Conservation (phyloP, 2,888 invertebrate genomes). For the Philereme vetulata region DNA sequence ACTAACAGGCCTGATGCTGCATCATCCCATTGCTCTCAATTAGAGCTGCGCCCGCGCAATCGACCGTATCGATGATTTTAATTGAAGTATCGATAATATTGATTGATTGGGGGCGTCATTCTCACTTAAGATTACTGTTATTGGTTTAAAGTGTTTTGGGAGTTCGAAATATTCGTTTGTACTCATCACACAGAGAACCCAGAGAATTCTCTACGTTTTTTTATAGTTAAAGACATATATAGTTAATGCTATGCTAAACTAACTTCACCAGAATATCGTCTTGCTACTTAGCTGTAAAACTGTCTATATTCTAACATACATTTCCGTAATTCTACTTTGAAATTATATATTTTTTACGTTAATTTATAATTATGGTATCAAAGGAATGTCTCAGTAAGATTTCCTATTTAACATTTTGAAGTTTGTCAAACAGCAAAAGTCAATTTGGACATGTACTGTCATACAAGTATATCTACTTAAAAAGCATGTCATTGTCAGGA, state of each 20-base stretch:
- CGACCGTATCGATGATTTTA: conserved; percentile 63
- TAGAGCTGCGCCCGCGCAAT: conserved; percentile 61
- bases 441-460: conserved; percentile 37
- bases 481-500: conserved; percentile 46
- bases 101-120: conserved; percentile 70
- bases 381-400: background rate
- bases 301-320: too few relatives aligned
- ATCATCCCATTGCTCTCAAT: conserved; percentile 56
- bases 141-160: conserved; percentile 18
- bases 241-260: too few relatives aligned
- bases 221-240: background rate
- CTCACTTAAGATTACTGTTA: conserved; percentile 30
- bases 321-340: too few relatives aligned
- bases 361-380: too few relatives aligned
- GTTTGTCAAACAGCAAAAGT: conserved; percentile 41
- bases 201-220: background rate
- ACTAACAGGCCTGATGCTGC: conserved; percentile 35
- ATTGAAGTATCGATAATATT: conserved; percentile 56
- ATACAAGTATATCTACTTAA: conserved; percentile 46
- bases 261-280: too few relatives aligned
- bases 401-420: conserved; percentile 9
- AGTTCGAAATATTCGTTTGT: background rate
- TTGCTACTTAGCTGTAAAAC: too few relatives aligned
- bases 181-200: too few relatives aligned
- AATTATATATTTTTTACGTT: too few relatives aligned